A percentile compares a stretch with the other conserved stretches of the same genome.
phyloP scores from a whole-genome alignment of 1,140 invertebrate genomes.

The Oryctes rhinoceros region DNA sequence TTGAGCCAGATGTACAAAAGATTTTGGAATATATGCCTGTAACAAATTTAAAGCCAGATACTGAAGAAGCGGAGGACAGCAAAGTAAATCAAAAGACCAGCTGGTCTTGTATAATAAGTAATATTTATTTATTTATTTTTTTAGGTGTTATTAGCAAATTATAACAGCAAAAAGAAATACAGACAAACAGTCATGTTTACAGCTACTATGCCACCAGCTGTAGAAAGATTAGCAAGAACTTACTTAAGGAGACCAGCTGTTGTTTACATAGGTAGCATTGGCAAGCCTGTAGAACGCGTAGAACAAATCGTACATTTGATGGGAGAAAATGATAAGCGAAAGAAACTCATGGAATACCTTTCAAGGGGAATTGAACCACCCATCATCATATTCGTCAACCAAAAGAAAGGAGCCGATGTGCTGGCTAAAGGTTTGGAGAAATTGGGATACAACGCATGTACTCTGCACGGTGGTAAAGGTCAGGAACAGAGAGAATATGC shows the following conservation, averaged over 20 bases:
- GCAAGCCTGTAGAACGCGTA: conserved; percentile 96
- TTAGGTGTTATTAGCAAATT: conserved; percentile 78
- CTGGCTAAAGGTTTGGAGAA: conserved; percentile 98
- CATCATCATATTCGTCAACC: conserved; percentile 99
- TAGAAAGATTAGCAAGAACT: conserved; percentile 93
- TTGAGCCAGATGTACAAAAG: conserved; percentile 97
- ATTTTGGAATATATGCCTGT: conserved; percentile 99
- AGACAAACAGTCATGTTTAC: conserved; percentile 99
- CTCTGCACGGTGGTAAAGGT: conserved; percentile 98
- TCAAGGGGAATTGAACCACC: conserved; percentile 91
- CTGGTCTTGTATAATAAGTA: background rate
- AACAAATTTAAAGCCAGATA: conserved; percentile 98
- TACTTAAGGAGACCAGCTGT: conserved; percentile 96
- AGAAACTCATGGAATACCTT: conserved; percentile 87
- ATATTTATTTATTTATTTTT: background rate
- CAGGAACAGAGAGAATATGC: conserved; percentile 99
- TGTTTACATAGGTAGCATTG: conserved; percentile 98
- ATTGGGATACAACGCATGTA: conserved; percentile 95
- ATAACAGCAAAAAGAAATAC: conserved; percentile 97
- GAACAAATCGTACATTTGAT: conserved; percentile 98
- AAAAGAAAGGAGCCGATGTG: conserved; percentile 99
- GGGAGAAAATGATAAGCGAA: conserved; percentile 92
- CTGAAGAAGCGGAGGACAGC: conserved; percentile 97
- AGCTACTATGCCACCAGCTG: conserved; percentile 98
- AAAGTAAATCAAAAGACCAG: conserved; percentile 55